phyloP scores from a whole-genome alignment of 2,113 vertebrate genomes.

The Ceyx melanurus region DNA sequence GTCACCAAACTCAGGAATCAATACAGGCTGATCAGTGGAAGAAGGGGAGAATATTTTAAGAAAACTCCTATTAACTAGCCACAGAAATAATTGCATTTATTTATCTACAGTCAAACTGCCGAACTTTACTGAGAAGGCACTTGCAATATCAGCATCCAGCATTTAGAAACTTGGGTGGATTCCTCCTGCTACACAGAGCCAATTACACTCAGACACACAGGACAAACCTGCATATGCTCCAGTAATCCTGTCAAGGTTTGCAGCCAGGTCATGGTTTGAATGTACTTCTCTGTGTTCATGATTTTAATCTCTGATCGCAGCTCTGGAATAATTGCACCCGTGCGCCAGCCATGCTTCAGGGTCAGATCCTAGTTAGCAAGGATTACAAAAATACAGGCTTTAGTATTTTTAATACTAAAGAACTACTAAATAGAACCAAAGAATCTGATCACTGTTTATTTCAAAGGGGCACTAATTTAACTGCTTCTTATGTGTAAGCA shows the following conservation, averaged over 20 bases:
- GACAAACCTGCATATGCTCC: slow-evolving; percentile 94
- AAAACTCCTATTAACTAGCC: background rate
- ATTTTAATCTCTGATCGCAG: slow-evolving; percentile 92
- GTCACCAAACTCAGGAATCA: background rate
- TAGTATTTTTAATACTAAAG: background rate
- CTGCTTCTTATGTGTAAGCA: background rate
- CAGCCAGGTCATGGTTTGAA: slow-evolving; percentile 92
- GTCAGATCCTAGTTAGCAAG: slow-evolving; percentile 87
- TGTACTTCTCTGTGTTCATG: slow-evolving; percentile 93
- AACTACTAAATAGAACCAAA: background rate
- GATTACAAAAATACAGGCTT: background rate
- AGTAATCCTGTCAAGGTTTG: slow-evolving; percentile 91
- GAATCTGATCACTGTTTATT: background rate
- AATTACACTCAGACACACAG: slow-evolving; percentile 46
- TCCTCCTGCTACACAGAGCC: background rate
- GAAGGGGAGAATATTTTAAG: background rate
- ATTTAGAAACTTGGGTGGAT: background rate
- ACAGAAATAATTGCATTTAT: background rate
- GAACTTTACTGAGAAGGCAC: background rate
- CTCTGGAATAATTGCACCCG: slow-evolving; percentile 96
- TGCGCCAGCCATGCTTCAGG: slow-evolving; percentile 97
- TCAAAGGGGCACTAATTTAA: background rate
- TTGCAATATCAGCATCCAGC: background rate
- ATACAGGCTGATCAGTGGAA: background rate
- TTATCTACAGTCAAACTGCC: background rate